phyloP scores from a whole-genome alignment of 2,888 invertebrate genomes.

The Prionchulus punctatus region DNA sequence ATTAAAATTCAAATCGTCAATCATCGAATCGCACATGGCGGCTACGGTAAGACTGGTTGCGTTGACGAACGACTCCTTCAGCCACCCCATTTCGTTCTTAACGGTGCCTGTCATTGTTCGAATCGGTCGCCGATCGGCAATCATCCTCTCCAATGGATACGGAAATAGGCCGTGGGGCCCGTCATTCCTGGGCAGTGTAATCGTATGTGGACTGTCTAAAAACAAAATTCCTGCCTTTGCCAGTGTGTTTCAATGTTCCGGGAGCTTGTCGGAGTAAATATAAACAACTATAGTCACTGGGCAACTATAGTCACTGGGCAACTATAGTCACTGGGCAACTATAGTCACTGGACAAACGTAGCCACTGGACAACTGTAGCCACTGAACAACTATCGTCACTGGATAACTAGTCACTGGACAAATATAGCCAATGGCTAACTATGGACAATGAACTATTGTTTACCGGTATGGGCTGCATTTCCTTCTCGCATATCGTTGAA shows the following conservation, averaged over 20 bases:
- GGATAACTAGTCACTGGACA: no score
- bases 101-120: conserved; percentile 1
- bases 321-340: no score
- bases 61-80: neutral
- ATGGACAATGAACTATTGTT: neutral
- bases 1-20: no score
- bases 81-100: neutral
- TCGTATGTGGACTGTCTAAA: neutral
- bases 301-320: no score
- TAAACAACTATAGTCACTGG: no score
- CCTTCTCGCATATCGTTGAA: neutral
- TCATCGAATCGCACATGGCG: neutral
- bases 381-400: no score
- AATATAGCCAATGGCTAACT: neutral
- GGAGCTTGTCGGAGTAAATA: no score
- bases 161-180: conserved; percentile 4
- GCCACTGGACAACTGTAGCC: no score
- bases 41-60: neutral
- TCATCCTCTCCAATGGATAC: neutral
- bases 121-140: neutral
- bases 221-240: no score
- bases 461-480: neutral
- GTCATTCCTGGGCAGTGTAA: neutral
- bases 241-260: no score
- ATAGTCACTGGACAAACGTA: no score